Percentiles rank a stretch among this genome's conserved stretches.
Conservation (phyloP, 1,140 invertebrate species). For the Drosophila bocki region DNA sequence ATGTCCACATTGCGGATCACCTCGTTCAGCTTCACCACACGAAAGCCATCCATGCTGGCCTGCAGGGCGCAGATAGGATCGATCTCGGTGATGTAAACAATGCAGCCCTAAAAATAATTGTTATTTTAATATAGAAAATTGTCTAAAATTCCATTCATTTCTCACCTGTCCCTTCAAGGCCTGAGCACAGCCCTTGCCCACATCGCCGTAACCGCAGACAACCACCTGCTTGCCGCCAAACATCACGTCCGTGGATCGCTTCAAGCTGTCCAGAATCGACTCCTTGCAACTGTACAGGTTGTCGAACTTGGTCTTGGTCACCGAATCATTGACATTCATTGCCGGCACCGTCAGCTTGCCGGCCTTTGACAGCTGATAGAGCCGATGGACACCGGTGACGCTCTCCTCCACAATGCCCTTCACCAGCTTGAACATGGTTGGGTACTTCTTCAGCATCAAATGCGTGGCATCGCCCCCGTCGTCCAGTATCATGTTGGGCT, state of each 20-base stretch:
- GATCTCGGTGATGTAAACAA: conserved; percentile 98
- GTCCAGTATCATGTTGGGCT: conserved; percentile 99
- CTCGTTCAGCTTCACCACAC: conserved; percentile 97
- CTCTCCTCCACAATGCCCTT: conserved; percentile 99
- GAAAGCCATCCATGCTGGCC: conserved; percentile 99
- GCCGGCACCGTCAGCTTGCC: conserved; percentile 98
- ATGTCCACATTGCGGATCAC: conserved; percentile 93
- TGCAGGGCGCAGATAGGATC: conserved; percentile 99
- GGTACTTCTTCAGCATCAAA: conserved; percentile 98
- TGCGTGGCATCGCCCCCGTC: conserved; percentile 99
- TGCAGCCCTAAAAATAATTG: conserved; percentile 88
- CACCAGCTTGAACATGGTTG: conserved; percentile 97
- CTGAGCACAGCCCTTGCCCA: conserved; percentile 98
- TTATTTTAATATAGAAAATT: background rate
- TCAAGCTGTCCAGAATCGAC: conserved; percentile 84
- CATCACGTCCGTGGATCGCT: conserved; percentile 92
- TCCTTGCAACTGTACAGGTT: conserved; percentile 87
- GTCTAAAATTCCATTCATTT: background rate
- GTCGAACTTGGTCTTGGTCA: conserved; percentile 99
- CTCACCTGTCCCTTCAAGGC: conserved; percentile 93
- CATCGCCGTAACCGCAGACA: conserved; percentile 98
- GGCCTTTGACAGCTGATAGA: conserved; percentile 98
- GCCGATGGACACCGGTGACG: conserved; percentile 97
- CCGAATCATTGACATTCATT: conserved; percentile 99
- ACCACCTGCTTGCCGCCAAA: conserved; percentile 99